Conservation (phyloP, 2,113 vertebrate genomes). For the Pogona vitticeps region DNA sequence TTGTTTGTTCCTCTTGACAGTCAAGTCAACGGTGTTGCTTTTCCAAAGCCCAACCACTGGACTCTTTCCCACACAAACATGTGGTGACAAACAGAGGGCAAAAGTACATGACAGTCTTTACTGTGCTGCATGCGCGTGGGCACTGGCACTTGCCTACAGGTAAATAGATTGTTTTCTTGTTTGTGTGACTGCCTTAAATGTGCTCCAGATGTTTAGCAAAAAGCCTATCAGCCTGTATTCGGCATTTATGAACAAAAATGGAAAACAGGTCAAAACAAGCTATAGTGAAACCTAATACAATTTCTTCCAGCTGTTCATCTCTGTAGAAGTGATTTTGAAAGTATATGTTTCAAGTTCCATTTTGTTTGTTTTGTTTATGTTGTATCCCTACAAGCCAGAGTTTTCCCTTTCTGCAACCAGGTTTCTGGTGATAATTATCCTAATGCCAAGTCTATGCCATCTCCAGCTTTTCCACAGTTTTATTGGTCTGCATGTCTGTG, state of each 20-base stretch:
- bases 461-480: background rate
- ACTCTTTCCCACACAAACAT: conserved; percentile 92
- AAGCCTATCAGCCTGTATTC: no score
- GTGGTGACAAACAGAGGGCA: conserved; percentile 81
- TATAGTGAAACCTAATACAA: no score
- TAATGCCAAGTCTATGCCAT: background rate
- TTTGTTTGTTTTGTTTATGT: background rate
- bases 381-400: background rate
- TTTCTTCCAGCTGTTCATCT: background rate
- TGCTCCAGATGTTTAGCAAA: background rate
- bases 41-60: conserved; percentile 95
- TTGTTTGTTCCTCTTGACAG: conserved; percentile 69
- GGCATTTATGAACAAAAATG: no score
- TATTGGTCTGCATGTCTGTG: background rate
- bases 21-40: conserved; percentile 89
- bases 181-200: rapidly evolving
- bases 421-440: background rate
- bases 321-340: no score
- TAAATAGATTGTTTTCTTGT: conserved; percentile 51
- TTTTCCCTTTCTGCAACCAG: no score
- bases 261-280: no score
- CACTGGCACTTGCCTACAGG: conserved; percentile 92
- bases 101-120: conserved; percentile 94
- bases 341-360: no score
- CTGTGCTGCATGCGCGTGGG: conserved; percentile 92